Conservation (phyloP, 2,113 vertebrate genomes). For the Gila orcuttii region DNA sequence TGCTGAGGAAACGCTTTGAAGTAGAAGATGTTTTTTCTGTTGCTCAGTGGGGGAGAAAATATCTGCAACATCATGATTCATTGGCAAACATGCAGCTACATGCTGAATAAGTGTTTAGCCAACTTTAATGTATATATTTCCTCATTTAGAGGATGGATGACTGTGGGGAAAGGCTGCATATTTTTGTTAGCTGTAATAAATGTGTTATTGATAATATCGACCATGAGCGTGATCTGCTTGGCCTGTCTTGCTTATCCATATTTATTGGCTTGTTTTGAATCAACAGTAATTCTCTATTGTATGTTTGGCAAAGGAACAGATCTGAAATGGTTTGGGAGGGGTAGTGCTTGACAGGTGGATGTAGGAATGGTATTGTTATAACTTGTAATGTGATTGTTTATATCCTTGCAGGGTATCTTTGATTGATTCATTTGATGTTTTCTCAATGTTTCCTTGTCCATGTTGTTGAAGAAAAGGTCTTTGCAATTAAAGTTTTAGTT, state of each 20-base stretch:
- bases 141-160: conserved; percentile 40
- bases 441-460: conserved; percentile 3
- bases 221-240: conserved; percentile 20
- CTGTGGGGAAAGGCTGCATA: conserved; percentile 11
- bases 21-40: conserved; percentile 21
- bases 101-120: conserved; percentile 55
- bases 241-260: conserved; percentile 18
- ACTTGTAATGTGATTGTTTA: not conserved
- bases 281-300: conserved; percentile 9
- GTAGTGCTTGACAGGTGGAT: conserved; percentile 24
- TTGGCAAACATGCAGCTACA: conserved; percentile 50
- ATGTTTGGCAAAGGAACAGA: conserved; percentile 19
- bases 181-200: conserved; percentile 41
- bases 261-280: conserved; percentile 28
- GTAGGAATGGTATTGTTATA: conserved; percentile 35
- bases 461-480: conserved; percentile 12
- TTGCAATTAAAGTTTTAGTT: conserved; percentile 5
- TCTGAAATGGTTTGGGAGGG: not conserved
- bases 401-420: conserved; percentile 15
- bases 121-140: conserved; percentile 49
- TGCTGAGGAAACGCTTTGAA: conserved; percentile 20
- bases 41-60: not conserved
- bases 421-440: conserved; percentile 15
- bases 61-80: conserved; percentile 50
- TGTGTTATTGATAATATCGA: conserved; percentile 37